Base-by-base conservation (phyloP, 2,113 vertebrate species). In the Notothenia coriiceps region DNA sequence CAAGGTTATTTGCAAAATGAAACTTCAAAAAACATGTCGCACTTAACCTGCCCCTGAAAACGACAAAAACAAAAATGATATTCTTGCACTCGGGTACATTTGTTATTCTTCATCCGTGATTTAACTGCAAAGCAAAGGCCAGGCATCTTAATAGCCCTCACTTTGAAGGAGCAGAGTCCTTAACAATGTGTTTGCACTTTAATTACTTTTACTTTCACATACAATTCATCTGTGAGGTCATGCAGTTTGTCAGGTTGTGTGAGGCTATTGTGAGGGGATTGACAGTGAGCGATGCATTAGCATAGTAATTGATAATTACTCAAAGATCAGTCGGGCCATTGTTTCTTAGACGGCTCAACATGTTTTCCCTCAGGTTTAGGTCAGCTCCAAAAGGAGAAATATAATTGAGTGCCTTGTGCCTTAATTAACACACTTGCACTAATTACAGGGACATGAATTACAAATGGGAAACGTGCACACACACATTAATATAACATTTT, bases 301-400 rank as follows among this genome's bases (percentile, higher is more conserved):
- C 86, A 83, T 88, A 80, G 88, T 92, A 91, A 93, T 92, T 93
- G 87, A 92, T 94, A 92, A 94, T 94, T 94, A 94, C 86, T 88
- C 87, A 89, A 88, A 93, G 91, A 94, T 91, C 92, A 92, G 85
- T 43, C 18, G 70, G 88, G 84, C 89, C 81, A 91, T 93, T 93
- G 91, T 92, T 94, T 85, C 80, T 77, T 83, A 83, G 91, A 88
- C 40, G 71, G 80, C 86, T 83, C 86, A 90, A 93, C 91, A 89
- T 91, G 93, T 93, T 92, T 88, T 82, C 86, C 86, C 88, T 92
- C 83, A 89, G 89, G 94, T 94, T 93, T 93, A 87, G 88, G 92
- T 93, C 91, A 87, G 79, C 80, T 90, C 85, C 85, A 84, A 91
- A 91, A 94, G 90, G 91, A 90, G 91, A 88, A 86, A 85, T 85